Evolutionary conservation across 2,113 vertebrate species (phyloP).

Genomic region (Coracopsis vasa): DNA sequence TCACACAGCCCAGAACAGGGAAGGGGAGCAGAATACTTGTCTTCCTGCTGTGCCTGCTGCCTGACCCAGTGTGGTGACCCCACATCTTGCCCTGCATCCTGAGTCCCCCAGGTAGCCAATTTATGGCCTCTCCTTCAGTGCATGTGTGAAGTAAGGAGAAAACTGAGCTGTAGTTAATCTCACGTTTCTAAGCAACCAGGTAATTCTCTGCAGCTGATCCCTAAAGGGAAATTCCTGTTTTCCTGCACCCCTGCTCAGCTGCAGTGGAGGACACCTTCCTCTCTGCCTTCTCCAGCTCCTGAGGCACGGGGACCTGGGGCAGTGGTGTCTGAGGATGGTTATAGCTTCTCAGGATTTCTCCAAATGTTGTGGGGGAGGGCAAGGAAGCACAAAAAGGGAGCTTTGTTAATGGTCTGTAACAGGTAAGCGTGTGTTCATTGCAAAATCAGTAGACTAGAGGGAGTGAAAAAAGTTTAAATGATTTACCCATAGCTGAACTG

Average conservation of each 20-base stretch:
- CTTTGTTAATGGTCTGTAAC: background rate
- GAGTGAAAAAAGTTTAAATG: background rate
- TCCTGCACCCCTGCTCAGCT: background rate
- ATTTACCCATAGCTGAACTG: background rate
- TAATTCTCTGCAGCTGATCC: conserved; percentile 27
- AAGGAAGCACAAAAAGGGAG: background rate
- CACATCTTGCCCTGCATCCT: background rate
- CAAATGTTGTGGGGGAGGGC: background rate
- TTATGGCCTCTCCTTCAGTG: background rate
- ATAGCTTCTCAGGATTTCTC: background rate
- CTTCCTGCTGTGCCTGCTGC: background rate
- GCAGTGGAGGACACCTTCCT: background rate
- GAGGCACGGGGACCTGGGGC: background rate
- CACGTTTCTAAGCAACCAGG: conserved; percentile 64
- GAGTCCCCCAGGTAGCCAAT: background rate
- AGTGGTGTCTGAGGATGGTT: background rate
- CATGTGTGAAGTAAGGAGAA: background rate
- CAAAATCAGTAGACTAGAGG: background rate
- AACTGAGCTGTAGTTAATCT: conserved; percentile 44
- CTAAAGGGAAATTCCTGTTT: conserved; percentile 41
- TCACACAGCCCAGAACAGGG: fast-evolving
- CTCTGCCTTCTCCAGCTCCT: background rate
- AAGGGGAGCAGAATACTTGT: background rate
- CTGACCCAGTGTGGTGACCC: background rate
- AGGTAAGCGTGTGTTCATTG: background rate